Base-by-base conservation (phyloP, 2,888 invertebrate species). In the Furcula furcula region DNA sequence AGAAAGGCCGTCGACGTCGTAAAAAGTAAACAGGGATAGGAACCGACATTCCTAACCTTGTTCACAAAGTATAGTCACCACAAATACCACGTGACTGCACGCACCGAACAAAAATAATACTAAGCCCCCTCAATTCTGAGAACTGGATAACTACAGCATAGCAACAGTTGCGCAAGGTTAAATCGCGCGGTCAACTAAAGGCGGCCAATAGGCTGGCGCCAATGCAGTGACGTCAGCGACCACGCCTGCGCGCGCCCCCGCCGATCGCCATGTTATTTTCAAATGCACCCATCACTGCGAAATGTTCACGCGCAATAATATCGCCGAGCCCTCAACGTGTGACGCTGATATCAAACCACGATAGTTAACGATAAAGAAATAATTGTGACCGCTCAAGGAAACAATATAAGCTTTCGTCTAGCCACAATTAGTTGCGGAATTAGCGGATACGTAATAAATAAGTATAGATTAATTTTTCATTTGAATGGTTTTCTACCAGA, bases 221-320 rank as follows among this genome's bases (percentile, higher is more conserved):
- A 54, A 65, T 47, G 61, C 59, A 40, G 67, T 87, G 88, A 88
- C 88, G 88, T 87, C 74, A 83, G 66, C 80, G 64, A 76, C 86
- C 88, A 86, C 88, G 88, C 88, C 88, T 80, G 86, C 88, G 85
- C 87, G 85, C 85, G 86, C 87, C 87, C 78, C 87, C 81, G 56
- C 57, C 65, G n/a, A n/a, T n/a, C n/a, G 79, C 79, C 80, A 76
- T 80, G 55, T 72, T 78, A 75, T 65, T 69, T 69, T 67, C 62
- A 68, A 68, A 61, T 63, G 58, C 58, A 65, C 53, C 54, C 54
- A 40, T 55, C 55, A 54, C 60, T 58, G 60, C 65, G 58, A 67
- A 73, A 63, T 69, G 55, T 65, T 63, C 54, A 60, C 52, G 25
- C 28, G 44, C 49, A 65, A 66, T 69, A 68, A 63, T 54, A 65